Evolutionary conservation across 92 coral and sea anemone species (phyloP).

Genomic region (Bergia sp.): DNA sequence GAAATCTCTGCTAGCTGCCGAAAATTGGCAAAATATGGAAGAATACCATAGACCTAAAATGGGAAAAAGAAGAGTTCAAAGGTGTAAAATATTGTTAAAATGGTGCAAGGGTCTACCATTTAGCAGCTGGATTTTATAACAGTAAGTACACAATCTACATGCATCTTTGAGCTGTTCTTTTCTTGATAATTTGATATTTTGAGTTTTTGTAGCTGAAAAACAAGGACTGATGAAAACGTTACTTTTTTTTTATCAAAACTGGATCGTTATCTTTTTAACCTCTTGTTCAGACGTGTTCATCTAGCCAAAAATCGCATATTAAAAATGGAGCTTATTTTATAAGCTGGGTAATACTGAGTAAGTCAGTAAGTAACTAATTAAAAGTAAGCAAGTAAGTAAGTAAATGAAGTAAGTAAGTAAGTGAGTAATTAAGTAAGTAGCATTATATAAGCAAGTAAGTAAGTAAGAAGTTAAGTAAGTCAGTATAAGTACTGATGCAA

Average conservation of each 20-base stretch:
- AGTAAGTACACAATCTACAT: too few species aligned
- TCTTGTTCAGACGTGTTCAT: too few species aligned
- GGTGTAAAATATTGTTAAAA: background rate
- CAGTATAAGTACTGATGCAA: background rate
- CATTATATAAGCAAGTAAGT: background rate
- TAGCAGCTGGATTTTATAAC: too few species aligned
- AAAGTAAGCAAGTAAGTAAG: background rate
- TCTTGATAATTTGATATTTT: too few species aligned
- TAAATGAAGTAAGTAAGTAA: background rate
- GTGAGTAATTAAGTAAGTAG: background rate
- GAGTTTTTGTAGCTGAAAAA: too few species aligned
- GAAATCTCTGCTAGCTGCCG: constrained; percentile 98
- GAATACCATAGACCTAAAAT: constrained; percentile 70
- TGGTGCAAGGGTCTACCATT: background rate
- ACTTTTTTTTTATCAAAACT: too few species aligned
- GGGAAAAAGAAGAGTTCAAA: background rate
- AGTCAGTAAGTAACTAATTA: background rate
- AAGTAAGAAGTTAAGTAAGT: background rate
- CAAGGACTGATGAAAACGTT: too few species aligned
- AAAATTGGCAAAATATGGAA: constrained; percentile 89
- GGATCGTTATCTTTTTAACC: too few species aligned
- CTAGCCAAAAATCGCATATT: too few species aligned
- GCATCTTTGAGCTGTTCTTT: too few species aligned
- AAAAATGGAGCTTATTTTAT: too few species aligned
- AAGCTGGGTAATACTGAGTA: too few species aligned